Evolutionary conservation across 2,888 invertebrate genomes (phyloP).

Genomic region (Subacronicta megacephala): DNA sequence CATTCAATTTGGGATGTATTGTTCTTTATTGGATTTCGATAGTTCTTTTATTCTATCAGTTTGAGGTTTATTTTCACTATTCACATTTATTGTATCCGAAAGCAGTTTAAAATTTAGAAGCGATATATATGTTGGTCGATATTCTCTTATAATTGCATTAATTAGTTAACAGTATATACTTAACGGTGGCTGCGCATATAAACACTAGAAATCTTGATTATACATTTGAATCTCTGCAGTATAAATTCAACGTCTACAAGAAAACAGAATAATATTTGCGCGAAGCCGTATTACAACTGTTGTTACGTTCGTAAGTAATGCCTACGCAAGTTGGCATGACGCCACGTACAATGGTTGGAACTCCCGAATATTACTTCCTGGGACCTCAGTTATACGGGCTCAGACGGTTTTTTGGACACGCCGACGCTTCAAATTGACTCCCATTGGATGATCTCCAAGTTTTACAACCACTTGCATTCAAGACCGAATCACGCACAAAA

Average conservation of each 20-base stretch:
- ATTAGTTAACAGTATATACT: conserved; percentile 6
- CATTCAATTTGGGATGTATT: conserved; percentile 39
- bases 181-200: conserved; percentile 11
- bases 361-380: conserved; percentile 74
- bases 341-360: conserved; percentile 75
- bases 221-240: conserved; percentile 13
- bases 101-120: no score
- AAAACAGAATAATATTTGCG: conserved; percentile 37
- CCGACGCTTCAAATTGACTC: conserved; percentile 45
- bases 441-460: conserved; percentile 56
- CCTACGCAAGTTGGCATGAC: conserved; percentile 66
- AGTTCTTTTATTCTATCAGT: conserved; percentile 8
- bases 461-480: conserved; percentile 44
- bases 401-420: conserved; percentile 44
- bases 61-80: background rate
- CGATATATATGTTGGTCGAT: no score
- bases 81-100: no score
- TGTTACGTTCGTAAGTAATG: conserved; percentile 50
- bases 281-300: conserved; percentile 44
- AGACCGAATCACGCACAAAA: conserved; percentile 25
- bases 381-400: conserved; percentile 41
- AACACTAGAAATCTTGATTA: conserved; percentile 18
- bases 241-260: conserved; percentile 31
- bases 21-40: conserved; percentile 37
- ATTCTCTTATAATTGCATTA: background rate